phyloP scores from a whole-genome alignment of 2,888 invertebrate genomes.

The Exephanes ischioxanthus region DNA sequence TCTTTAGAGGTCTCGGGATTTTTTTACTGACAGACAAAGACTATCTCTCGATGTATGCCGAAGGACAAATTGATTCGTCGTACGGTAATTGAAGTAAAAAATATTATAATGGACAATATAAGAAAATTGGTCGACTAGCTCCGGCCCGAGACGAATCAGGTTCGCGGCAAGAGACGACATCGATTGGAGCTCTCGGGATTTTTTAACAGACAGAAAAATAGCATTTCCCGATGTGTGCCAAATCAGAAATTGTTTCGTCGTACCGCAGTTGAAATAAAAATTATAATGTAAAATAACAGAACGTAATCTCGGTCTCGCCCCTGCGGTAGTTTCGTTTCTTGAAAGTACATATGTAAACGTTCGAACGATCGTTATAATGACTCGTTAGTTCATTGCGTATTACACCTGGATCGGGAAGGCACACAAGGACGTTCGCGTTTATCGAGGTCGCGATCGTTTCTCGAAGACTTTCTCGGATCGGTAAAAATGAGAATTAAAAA shows the following conservation, averaged over 20 bases:
- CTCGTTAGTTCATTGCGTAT: conserved; percentile 34
- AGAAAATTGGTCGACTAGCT: no score
- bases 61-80: background rate
- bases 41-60: background rate
- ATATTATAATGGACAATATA: no score
- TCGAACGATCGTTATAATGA: conserved; percentile 2
- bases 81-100: no score
- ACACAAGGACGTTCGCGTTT: background rate
- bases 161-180: no score
- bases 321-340: background rate
- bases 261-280: no score
- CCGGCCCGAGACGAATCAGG: no score
- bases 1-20: background rate
- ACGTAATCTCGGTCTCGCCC: background rate
- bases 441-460: background rate
- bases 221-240: no score
- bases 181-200: no score
- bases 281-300: background rate
- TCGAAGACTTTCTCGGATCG: background rate
- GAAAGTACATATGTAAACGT: background rate
- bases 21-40: background rate
- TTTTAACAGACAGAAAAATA: no score
- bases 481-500: conserved; percentile 10
- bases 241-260: no score
- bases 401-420: background rate